These are phyloP conservation scores for Ericerus pela DNA, from an alignment of 1,140 invertebrate genomes.

Conservation along the genomic window DNA sequence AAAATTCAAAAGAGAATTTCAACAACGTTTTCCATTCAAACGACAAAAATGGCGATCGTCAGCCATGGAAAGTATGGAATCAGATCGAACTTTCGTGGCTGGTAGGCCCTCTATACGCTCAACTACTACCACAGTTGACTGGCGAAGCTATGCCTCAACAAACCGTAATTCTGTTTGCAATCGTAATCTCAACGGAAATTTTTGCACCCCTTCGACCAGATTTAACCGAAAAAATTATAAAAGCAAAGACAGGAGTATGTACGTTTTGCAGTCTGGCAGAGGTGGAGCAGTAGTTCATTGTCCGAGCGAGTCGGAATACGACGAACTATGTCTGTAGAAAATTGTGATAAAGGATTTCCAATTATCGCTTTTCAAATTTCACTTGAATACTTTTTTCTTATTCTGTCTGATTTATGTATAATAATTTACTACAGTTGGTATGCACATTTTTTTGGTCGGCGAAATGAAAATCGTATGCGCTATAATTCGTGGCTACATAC, in stretches of 20 bases:
- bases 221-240: not conserved
- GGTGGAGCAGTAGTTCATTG: slow-evolving; percentile 15
- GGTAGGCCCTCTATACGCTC: slow-evolving; percentile 17
- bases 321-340: slow-evolving; percentile 23
- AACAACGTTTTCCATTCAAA: slow-evolving; percentile 41
- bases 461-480: too few relatives aligned
- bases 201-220: not conserved
- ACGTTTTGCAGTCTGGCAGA: slow-evolving; percentile 17
- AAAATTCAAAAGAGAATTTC: slow-evolving; percentile 55
- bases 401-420: too few relatives aligned
- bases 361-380: too few relatives aligned
- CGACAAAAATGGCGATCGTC: slow-evolving; percentile 30
- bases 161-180: not conserved
- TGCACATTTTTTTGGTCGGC: too few relatives aligned
- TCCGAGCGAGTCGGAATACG: slow-evolving; percentile 18
- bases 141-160: slow-evolving; percentile 14
- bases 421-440: too few relatives aligned
- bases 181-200: not conserved
- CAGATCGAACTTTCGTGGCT: slow-evolving; percentile 22
- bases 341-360: too few relatives aligned
- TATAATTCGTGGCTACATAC: too few relatives aligned
- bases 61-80: slow-evolving; percentile 27
- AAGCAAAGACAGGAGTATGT: slow-evolving; percentile 18
- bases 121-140: slow-evolving; percentile 15
- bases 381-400: too few relatives aligned